Evolutionary conservation across 2,797 vertebrate genomes (phyloP), one percentile per base, ranked within the genome.

Genomic region (Thripadectes ignobilis): DNA sequence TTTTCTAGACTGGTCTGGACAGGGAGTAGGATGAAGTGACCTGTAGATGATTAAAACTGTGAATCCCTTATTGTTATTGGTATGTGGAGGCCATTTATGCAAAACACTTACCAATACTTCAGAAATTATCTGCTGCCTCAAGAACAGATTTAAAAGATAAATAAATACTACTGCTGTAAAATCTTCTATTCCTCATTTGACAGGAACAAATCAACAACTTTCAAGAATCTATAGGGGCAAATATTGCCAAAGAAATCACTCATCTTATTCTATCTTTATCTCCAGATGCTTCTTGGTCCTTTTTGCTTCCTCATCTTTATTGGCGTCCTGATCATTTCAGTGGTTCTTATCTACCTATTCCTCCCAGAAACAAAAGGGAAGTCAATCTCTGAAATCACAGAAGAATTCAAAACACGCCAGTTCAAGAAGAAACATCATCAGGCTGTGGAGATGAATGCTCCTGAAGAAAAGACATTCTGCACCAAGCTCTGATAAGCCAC

Each of bases 221-320:
- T 54, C 32, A 67, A 85, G 23, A 79, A 54, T 67, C 9, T 74
- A 9, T 2, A 49, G 30, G 20, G 7, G 1, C 27, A 83, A 77
- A 12, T 22, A 22, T 55, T 88, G 49, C 12, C 43, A 74, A 41
- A 20, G 32, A 74, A 76, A 83, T 65, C 36, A 57, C 41, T 92
- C 45, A 62, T 77, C 22, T 67, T 81, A 30, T 66, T 75, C 51
- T 73, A 26, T 91, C 46, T 84, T 88, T 54, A 10, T 84, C 93
- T 97, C 20, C 97, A 99, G 99, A 97, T 98, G 38, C 86, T 98
- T 68, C 93, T 99, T 51, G 87, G 96, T 18, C 97, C 98, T 85
- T 98, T 98, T 78, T 98, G 98, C 95, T 98, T 98, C 95, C 95
- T 98, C 61, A 81, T 98, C 79, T 98, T 97, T 66, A 77, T 97